Evolutionary conservation across 2,113 vertebrate genomes (phyloP), one percentile per base, ranked within the genome.

Genomic region (Cervus canadensis): DNA sequence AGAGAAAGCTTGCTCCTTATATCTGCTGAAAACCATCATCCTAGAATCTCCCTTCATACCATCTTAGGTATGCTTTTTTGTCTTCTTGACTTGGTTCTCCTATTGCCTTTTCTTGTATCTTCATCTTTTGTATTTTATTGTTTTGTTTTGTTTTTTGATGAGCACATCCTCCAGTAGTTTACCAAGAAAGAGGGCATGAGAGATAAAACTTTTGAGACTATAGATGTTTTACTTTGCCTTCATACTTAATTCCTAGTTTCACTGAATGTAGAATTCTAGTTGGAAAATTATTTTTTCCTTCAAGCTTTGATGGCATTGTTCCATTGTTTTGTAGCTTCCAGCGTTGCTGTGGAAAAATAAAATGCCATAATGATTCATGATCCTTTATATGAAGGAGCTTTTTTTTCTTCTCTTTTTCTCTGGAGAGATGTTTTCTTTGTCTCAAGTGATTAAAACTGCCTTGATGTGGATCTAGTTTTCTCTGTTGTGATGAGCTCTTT

Each of bases 301-400:
- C n/a, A 82, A 33, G 48, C 64, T 92, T 90, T 95, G 25, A 60
- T 95, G 36, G 6, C 64, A 62, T 90, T 84, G 3, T 95, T 78
- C 33, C 52, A 62, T 71, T 79, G 62, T 96, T 93, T 97, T 95
- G 60, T 33, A 97, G 59, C 50, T 91, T 81, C 82, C 28, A 95
- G 91, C 48, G 26, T 95, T 87, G 33, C 25, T 88, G 36, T 91
- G 50, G 76, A 88, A 93, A 97, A 94, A 87, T 87, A 96, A 87
- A 93, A 89, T 89, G 45, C 16, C 43, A 76, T 23, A 90, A 28
- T 60, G 40, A 36, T 89, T 54, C 43, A 36, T 82, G 12, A 36
- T 84, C 28, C n/a, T 97, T 97, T 81, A 83, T 88, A 30, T 50
- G 21, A 95, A 92, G 79, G 7, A 86, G 16, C 1, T 50, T 21